Percentiles rank a stretch among this genome's conserved stretches.
phyloP scores from a whole-genome alignment of 2,113 vertebrate species.

The Nibea albiflora region DNA sequence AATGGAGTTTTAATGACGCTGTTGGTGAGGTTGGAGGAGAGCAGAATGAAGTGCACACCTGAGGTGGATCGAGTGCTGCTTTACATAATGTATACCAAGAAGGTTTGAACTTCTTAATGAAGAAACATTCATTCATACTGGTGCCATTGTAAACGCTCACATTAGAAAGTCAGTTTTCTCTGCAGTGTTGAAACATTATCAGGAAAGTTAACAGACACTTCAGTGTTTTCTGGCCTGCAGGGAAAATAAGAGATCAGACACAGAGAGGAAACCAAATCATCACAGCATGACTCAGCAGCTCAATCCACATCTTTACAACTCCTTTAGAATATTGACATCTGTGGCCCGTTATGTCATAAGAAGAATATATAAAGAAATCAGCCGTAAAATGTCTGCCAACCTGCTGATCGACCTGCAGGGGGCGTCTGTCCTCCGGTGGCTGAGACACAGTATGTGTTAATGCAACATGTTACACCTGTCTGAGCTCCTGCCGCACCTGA shows the following conservation, averaged over 20 bases:
- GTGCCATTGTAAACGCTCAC: slow-evolving; percentile 23
- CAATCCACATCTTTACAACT: slow-evolving; percentile 22
- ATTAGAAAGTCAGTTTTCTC: slow-evolving; percentile 39
- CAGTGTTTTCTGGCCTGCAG: slow-evolving; percentile 44
- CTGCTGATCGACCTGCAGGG: neutral
- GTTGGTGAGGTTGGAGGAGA: slow-evolving; percentile 58
- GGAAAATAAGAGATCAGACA: slow-evolving; percentile 35
- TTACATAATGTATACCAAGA: slow-evolving; percentile 58
- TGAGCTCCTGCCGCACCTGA: neutral
- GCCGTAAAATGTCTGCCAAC: neutral
- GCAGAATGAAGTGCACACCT: slow-evolving; percentile 70
- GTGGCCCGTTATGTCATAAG: neutral
- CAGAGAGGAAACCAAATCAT: slow-evolving; percentile 38
- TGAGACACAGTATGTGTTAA: neutral
- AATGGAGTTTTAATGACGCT: slow-evolving; percentile 74
- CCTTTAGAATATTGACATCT: slow-evolving; percentile 7
- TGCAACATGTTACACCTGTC: neutral
- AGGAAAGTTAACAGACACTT: slow-evolving; percentile 24
- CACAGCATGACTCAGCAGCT: slow-evolving; percentile 12
- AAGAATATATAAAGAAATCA: neutral
- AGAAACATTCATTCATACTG: slow-evolving; percentile 54
- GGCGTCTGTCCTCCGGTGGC: neutral
- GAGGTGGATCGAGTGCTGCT: slow-evolving; percentile 63
- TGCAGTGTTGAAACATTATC: slow-evolving; percentile 32
- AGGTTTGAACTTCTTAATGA: slow-evolving; percentile 63